Evolutionary conservation across 30 jellyfish, hydroid and myxozoan species (phyloP).

Genomic region (Pseudorhiza aurosa): DNA sequence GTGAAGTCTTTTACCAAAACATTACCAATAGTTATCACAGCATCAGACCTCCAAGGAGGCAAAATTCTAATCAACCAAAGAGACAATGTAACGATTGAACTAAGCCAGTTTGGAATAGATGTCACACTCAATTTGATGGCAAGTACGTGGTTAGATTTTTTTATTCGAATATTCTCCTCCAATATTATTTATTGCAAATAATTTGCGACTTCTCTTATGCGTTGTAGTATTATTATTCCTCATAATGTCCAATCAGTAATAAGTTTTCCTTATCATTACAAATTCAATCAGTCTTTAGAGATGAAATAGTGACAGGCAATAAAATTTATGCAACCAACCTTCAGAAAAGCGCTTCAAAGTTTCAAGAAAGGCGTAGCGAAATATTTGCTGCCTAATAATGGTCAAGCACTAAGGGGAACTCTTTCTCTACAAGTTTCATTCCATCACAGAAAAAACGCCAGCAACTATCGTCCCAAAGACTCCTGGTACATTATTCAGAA

Average conservation of each 20-base stretch:
- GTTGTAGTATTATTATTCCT: too few species aligned
- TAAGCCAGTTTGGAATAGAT: slow-evolving; percentile 11
- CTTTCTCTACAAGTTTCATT: too few species aligned
- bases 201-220: too few species aligned
- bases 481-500: slow-evolving; percentile 1
- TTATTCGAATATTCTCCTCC: background rate
- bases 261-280: too few species aligned
- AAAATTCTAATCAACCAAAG: background rate
- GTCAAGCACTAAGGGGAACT: too few species aligned
- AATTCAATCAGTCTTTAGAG: too few species aligned
- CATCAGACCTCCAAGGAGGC: background rate
- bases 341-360: too few species aligned
- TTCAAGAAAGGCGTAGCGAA: too few species aligned
- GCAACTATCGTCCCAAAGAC: slow-evolving; percentile 12
- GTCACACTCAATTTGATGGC: background rate
- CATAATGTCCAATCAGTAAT: too few species aligned
- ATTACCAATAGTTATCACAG: background rate
- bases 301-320: too few species aligned
- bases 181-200: background rate
- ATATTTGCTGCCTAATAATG: too few species aligned
- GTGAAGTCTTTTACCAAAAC: slow-evolving; percentile 12
- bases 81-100: background rate
- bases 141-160: background rate
- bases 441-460: slow-evolving; percentile 15
- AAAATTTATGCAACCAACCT: too few species aligned